These are phyloP conservation scores for Istiophorus platypterus DNA, from an alignment of 2,113 vertebrate species.

Conservation along the genomic window DNA sequence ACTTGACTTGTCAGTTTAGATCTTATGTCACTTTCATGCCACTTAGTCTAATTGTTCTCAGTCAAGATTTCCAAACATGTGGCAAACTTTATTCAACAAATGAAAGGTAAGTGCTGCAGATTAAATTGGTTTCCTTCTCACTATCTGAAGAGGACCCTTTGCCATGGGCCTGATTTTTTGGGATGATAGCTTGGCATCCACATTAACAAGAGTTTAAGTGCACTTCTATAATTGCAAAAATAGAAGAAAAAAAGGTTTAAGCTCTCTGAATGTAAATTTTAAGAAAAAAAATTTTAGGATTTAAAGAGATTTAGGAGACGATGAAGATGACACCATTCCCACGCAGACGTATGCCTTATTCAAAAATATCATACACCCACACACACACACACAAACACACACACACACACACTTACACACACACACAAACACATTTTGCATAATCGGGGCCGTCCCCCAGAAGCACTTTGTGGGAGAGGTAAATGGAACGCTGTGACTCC, in stretches of 20 bases:
- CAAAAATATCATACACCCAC: constrained; percentile 37
- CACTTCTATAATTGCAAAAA: neutral
- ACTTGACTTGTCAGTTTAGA: too few relatives aligned
- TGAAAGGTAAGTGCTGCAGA: too few relatives aligned
- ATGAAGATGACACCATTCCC: constrained; percentile 17
- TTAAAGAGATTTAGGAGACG: constrained; percentile 6
- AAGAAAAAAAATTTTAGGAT: constrained; percentile 9
- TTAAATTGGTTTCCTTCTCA: neutral
- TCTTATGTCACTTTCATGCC: neutral
- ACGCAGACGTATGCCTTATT: constrained; percentile 28
- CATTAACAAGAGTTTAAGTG: neutral
- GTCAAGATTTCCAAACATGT: neutral
- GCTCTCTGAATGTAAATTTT: neutral
- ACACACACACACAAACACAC: constrained; percentile 38
- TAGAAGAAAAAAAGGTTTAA: neutral
- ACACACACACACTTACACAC: constrained; percentile 33
- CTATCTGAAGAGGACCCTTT: neutral
- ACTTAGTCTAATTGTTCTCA: neutral
- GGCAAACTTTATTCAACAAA: neutral
- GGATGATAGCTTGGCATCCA: neutral
- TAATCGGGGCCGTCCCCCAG: constrained; percentile 55
- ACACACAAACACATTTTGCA: constrained; percentile 44
- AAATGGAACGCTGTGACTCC: constrained; percentile 64
- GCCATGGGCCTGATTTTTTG: neutral
- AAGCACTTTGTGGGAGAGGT: constrained; percentile 56